phyloP scores from a whole-genome alignment of 2,888 invertebrate genomes.

The Scaptomyza caliginosa region DNA sequence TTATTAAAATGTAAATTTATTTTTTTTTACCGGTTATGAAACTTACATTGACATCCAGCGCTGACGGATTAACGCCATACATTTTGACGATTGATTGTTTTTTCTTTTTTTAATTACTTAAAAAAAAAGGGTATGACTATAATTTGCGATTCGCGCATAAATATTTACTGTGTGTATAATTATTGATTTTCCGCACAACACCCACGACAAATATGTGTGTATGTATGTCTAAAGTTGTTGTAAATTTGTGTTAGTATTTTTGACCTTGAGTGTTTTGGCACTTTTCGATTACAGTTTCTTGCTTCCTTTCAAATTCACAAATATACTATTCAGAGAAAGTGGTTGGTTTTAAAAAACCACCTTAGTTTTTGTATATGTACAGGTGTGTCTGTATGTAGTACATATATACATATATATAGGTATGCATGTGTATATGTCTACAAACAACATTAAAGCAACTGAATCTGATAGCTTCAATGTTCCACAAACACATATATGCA shows the following conservation, averaged over 20 bases:
- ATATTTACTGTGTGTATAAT: slow-evolving; percentile 33
- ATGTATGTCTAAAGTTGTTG: too few relatives aligned
- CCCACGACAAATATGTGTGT: slow-evolving; percentile 1
- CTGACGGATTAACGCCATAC: slow-evolving; percentile 61
- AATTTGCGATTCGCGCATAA: slow-evolving; percentile 27
- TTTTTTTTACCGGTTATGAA: slow-evolving; percentile 20
- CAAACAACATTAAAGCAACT: slow-evolving; percentile 30
- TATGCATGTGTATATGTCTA: slow-evolving; percentile 34
- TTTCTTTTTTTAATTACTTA: slow-evolving; percentile 17
- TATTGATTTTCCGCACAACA: slow-evolving; percentile 48
- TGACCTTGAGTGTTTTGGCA: slow-evolving; percentile 48
- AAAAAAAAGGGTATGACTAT: slow-evolving; percentile 10
- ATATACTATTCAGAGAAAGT: slow-evolving; percentile 6
- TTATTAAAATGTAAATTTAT: too few relatives aligned
- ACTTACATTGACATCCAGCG: slow-evolving; percentile 65
- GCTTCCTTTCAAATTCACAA: slow-evolving; percentile 27
- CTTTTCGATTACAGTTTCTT: slow-evolving; percentile 38
- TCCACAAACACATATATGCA: slow-evolving; percentile 26
- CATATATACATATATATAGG: slow-evolving; percentile 3
- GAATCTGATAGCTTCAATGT: slow-evolving; percentile 33
- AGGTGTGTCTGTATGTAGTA: slow-evolving; percentile 47
- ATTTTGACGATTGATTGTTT: slow-evolving; percentile 39
- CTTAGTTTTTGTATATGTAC: slow-evolving; percentile 30
- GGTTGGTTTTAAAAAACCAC: slow-evolving; percentile 25
- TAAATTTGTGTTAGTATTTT: slow-evolving; percentile 16